These are phyloP conservation scores for Anneissia japonica DNA, from an alignment of 35 echinoderm and acorn worm species.

Conservation along the genomic window DNA sequence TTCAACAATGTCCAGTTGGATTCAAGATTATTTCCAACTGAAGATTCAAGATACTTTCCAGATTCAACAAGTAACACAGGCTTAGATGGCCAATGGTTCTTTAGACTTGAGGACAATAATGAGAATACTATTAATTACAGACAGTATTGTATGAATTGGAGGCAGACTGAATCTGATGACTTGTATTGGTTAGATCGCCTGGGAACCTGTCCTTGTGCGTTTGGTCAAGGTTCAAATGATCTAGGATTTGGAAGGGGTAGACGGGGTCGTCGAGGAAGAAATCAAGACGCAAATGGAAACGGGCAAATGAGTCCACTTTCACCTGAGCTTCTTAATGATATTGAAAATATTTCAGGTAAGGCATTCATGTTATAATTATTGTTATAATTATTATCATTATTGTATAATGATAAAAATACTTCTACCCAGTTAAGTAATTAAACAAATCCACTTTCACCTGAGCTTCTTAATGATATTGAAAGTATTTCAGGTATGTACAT, in stretches of 20 bases:
- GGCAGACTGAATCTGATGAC: neutral
- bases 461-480: conserved; percentile 18
- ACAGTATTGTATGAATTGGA: conserved; percentile 39
- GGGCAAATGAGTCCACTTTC: neutral
- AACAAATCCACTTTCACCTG: neutral
- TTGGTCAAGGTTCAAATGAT: conserved; percentile 31
- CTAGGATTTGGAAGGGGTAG: neutral
- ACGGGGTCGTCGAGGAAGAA: neutral
- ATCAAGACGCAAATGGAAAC: neutral
- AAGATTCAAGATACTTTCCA: conserved; percentile 33
- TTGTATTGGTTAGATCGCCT: conserved; percentile 5
- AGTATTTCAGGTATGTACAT: neutral
- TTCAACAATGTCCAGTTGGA: conserved; percentile 41
- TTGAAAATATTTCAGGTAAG: conserved; percentile 5
- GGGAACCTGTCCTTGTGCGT: conserved; percentile 34
- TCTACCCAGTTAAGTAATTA: no score
- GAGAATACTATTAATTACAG: conserved; percentile 31
- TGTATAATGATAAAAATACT: no score
- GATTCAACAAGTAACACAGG: conserved; percentile 36
- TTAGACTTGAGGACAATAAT: conserved; percentile 31
- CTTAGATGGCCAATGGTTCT: conserved; percentile 30
- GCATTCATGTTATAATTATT: neutral
- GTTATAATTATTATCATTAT: no score
- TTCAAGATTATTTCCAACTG: conserved; percentile 31
- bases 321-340: conserved; percentile 13